phyloP scores from a whole-genome alignment of 2,797 vertebrate genomes.

The Acrossocheilus fasciatus region DNA sequence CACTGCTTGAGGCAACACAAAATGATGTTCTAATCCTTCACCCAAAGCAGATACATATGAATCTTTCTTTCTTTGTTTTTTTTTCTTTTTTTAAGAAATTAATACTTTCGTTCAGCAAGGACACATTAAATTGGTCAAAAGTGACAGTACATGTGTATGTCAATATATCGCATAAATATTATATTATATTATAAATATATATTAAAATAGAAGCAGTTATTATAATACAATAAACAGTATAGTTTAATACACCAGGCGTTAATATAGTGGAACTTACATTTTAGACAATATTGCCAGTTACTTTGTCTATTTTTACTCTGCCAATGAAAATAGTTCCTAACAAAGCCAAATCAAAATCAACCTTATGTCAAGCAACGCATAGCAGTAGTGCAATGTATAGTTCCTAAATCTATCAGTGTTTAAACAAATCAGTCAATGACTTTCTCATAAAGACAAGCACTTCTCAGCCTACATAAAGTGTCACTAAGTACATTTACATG shows the following conservation, averaged over 20 bases:
- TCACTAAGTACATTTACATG: neutral
- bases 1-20: neutral
- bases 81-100: too few relatives aligned
- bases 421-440: neutral
- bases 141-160: neutral
- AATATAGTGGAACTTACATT: neutral
- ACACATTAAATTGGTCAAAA: neutral
- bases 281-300: neutral
- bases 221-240: neutral
- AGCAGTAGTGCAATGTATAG: neutral
- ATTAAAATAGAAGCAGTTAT: too few relatives aligned
- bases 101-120: neutral
- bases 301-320: neutral
- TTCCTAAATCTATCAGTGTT: neutral
- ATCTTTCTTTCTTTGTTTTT: neutral
- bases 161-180: too few relatives aligned
- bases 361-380: neutral
- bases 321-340: neutral
- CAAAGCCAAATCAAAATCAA: neutral
- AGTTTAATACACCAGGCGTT: neutral
- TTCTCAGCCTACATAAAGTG: neutral
- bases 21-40: neutral
- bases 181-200: too few relatives aligned
- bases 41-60: neutral
- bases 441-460: neutral